phyloP scores from a whole-genome alignment of 2,888 invertebrate genomes.

The Apoda limacodes region DNA sequence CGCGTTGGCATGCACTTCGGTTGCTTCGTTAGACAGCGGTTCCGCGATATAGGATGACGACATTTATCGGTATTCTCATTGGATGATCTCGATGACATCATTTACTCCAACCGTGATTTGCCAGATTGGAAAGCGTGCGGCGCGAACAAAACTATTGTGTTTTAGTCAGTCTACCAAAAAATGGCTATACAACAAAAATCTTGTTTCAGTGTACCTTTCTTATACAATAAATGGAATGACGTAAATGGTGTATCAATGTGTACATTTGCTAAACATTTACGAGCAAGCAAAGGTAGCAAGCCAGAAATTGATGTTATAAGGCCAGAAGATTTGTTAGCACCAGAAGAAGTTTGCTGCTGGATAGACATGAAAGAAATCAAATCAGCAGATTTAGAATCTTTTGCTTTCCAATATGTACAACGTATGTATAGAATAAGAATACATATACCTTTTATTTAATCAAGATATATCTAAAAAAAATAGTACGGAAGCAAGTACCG shows the following conservation, averaged over 20 bases:
- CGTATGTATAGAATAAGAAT: too few species aligned
- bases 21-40: too few species aligned
- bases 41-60: too few species aligned
- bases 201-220: slow-evolving; percentile 68
- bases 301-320: slow-evolving; percentile 74
- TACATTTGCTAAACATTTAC: slow-evolving; percentile 71
- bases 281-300: slow-evolving; percentile 71
- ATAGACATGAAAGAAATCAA: slow-evolving; percentile 75
- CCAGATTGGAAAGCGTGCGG: too few species aligned
- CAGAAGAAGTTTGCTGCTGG: slow-evolving; percentile 74
- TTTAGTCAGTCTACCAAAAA: slow-evolving; percentile 1
- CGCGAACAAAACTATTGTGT: too few species aligned
- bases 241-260: slow-evolving; percentile 86
- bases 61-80: too few species aligned
- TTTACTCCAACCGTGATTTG: too few species aligned
- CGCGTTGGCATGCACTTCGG: too few species aligned
- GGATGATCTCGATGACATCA: too few species aligned
- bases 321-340: slow-evolving; percentile 71
- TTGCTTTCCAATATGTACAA: slow-evolving; percentile 73
- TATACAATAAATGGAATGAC: slow-evolving; percentile 81
- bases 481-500: too few species aligned
- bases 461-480: too few species aligned
- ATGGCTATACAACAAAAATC: neutral
- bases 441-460: too few species aligned
- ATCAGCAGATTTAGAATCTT: slow-evolving; percentile 68